Evolutionary conservation across 2,797 vertebrate genomes (phyloP).

Genomic region (Eleutherodactylus coqui): DNA sequence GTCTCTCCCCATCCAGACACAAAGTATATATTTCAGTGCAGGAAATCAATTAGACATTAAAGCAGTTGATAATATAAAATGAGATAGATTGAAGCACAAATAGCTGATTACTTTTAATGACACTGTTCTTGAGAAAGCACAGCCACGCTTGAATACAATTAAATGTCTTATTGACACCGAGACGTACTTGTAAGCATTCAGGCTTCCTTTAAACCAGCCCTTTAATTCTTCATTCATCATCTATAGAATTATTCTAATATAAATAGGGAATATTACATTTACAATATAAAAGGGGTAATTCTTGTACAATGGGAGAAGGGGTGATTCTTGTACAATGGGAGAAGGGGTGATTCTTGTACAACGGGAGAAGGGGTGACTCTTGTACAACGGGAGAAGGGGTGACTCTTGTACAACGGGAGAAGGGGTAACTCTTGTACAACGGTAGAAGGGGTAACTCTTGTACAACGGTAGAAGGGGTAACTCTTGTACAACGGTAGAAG

Average conservation of each 20-base stretch:
- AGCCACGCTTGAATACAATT: conserved; percentile 49
- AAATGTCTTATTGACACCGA: conserved; percentile 42
- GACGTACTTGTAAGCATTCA: neutral
- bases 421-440: no score
- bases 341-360: no score
- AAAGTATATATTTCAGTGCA: conserved; percentile 66
- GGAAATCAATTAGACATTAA: conserved; percentile 66
- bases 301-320: no score
- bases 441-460: no score
- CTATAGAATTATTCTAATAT: neutral
- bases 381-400: no score
- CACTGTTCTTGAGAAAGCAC: conserved; percentile 58
- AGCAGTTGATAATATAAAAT: conserved; percentile 68
- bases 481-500: no score
- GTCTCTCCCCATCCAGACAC: conserved; percentile 62
- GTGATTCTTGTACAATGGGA: no score
- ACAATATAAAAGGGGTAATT: no score
- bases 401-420: no score
- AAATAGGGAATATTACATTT: no score
- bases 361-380: no score
- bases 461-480: no score
- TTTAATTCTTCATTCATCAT: neutral
- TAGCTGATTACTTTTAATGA: conserved; percentile 65
- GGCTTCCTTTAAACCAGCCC: neutral
- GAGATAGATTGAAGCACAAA: conserved; percentile 62